Evolutionary conservation across 2,888 invertebrate genomes (phyloP), one percentile per base, ranked within the genome.

Genomic region (Drosophila mulleri): DNA sequence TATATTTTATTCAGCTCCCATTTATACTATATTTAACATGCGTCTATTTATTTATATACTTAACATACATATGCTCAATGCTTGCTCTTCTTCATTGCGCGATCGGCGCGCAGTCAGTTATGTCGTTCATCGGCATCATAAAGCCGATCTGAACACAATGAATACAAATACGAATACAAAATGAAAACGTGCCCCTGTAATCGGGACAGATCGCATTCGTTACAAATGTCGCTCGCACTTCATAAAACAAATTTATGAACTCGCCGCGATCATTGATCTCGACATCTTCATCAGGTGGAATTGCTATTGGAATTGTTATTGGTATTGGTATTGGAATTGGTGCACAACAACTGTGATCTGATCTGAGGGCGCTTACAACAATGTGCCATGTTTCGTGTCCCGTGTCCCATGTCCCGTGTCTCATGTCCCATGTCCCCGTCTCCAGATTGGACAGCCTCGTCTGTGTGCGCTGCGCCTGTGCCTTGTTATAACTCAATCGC

Each of bases 161-260:
- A 75, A 80, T 69, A 80, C 80, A 63, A 70, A 59, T 64, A 59
- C 67, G 75, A 75, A 67, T 80, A 75, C 64, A 71, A 76, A 80
- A 60, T 48, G 67, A 65, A 71, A 65, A 71, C 80, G 67, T 83
- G 61, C 67, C 41, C 47, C 61, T 81, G 67, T 75, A 89, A 89
- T 89, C 87, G 88, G 50, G 58, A 67, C 63, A 16, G 32, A 87
- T 87, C 84, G 73, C 81, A 88, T 83, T 87, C 90, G 87, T 89
- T 87, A 90, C 88, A 88, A 88, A 89, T 88, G 88, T 89, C 90
- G 80, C 88, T 87, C 78, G 90, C 88, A 88, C 88, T 88, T 88
- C 90, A 88, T 88, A 90, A 88, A 88, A 90, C 88, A 88, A 90
- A 88, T 90, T 88, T 88, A 88, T 88, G 89, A 90, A 88, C 90